These are phyloP conservation scores for Cryptocephalus primarius DNA, from an alignment of 2,888 invertebrate species.

Conservation along the genomic window DNA sequence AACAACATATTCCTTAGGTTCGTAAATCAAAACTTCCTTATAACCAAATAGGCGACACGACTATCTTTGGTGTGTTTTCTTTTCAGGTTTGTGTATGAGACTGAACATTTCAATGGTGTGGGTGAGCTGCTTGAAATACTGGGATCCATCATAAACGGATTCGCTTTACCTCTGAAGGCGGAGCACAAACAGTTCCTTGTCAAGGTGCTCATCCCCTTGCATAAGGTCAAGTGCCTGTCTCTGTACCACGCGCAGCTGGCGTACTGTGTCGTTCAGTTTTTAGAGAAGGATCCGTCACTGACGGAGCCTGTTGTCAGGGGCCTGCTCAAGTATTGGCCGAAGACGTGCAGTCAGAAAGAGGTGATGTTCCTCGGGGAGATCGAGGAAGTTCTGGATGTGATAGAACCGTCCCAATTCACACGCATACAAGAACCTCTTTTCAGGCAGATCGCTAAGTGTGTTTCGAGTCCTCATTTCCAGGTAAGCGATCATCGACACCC, in stretches of 20 bases:
- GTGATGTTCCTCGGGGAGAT: slow-evolving; percentile 99
- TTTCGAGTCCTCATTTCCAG: slow-evolving; percentile 99
- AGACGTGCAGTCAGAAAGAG: slow-evolving; percentile 97
- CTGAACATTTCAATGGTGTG: slow-evolving; percentile 96
- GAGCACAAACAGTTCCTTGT: slow-evolving; percentile 97
- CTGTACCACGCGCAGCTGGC: slow-evolving; percentile 97
- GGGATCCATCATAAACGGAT: slow-evolving; percentile 98
- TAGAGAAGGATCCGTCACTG: slow-evolving; percentile 84
- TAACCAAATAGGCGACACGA: neutral
- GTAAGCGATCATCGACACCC: slow-evolving; percentile 38
- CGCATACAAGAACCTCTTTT: slow-evolving; percentile 97
- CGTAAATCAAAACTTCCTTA: neutral
- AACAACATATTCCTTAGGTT: slow-evolving; percentile 89
- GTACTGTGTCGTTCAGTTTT: slow-evolving; percentile 97
- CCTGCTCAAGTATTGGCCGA: slow-evolving; percentile 96
- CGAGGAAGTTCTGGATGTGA: slow-evolving; percentile 98
- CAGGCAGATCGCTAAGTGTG: slow-evolving; percentile 97
- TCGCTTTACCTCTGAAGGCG: slow-evolving; percentile 94
- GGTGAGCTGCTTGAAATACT: slow-evolving; percentile 94
- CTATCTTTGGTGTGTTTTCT: neutral
- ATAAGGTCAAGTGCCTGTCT: slow-evolving; percentile 65
- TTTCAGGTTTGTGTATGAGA: slow-evolving; percentile 95
- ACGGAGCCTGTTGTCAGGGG: slow-evolving; percentile 92
- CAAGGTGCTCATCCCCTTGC: slow-evolving; percentile 48
- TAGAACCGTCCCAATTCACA: slow-evolving; percentile 97